Percentiles rank a stretch among this genome's conserved stretches.
These are phyloP conservation scores for Turnix velox DNA, from an alignment of 2,113 vertebrate genomes.

Conservation along the genomic window DNA sequence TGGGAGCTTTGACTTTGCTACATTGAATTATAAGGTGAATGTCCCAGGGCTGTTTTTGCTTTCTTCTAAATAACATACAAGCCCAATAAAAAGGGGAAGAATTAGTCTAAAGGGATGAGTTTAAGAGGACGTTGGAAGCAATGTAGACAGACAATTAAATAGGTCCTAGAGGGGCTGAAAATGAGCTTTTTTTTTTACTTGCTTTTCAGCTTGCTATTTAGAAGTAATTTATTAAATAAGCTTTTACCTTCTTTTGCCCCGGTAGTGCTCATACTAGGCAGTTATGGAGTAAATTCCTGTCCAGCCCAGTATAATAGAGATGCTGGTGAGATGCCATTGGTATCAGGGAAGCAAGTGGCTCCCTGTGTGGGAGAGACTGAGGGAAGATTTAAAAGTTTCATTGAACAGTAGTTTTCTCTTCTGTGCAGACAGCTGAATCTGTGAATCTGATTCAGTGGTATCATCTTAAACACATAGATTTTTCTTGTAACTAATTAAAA, in stretches of 20 bases:
- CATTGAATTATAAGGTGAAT: background rate
- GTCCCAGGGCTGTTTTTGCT: conserved; percentile 15
- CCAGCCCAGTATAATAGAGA: background rate
- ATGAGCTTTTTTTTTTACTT: background rate
- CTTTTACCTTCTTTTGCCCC: background rate
- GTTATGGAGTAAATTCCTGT: background rate
- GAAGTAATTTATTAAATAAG: background rate
- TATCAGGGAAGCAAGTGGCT: background rate
- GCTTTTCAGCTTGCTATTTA: background rate
- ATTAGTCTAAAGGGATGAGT: conserved; percentile 30
- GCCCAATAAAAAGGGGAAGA: background rate
- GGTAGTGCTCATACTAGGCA: background rate
- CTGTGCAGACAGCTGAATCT: background rate
- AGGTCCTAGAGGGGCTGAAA: background rate
- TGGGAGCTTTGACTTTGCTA: background rate
- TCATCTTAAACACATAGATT: background rate
- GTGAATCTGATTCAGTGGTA: accelerated
- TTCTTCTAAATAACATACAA: conserved; percentile 27
- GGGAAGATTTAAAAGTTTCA: background rate
- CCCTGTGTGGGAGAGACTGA: accelerated
- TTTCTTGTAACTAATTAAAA: background rate
- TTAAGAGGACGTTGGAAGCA: background rate
- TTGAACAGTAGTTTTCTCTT: background rate
- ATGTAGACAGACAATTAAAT: background rate
- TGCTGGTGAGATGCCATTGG: background rate